These are phyloP conservation scores for Gobio gobio DNA, from an alignment of 2,113 vertebrate genomes.

Conservation along the genomic window DNA sequence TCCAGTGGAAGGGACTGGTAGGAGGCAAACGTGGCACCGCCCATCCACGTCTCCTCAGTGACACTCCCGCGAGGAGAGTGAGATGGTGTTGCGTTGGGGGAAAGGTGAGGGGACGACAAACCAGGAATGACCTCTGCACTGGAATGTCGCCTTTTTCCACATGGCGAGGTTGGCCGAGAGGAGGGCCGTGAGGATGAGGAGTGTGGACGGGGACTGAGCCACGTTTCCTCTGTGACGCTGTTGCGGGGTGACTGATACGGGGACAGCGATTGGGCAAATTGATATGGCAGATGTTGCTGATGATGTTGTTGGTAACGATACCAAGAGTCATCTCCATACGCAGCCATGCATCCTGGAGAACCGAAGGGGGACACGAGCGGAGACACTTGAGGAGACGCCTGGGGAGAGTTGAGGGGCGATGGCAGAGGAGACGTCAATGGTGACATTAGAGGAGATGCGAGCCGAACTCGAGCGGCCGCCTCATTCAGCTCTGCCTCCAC, in stretches of 20 bases:
- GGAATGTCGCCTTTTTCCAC: conserved; percentile 91
- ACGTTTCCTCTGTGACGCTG: conserved; percentile 93
- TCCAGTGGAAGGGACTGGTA: conserved; percentile 83
- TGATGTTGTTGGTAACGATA: conserved; percentile 74
- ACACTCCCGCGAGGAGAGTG: conserved; percentile 90
- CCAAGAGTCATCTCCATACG: conserved; percentile 91
- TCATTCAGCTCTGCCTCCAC: conserved; percentile 89
- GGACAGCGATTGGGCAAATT: conserved; percentile 82
- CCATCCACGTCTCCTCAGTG: conserved; percentile 89
- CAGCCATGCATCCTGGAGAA: conserved; percentile 74
- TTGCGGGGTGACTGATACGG: conserved; percentile 89
- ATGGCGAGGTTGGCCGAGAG: conserved; percentile 91
- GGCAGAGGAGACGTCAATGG: conserved; percentile 72
- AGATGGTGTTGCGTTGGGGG: conserved; percentile 86
- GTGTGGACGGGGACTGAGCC: conserved; percentile 83
- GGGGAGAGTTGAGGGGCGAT: conserved; percentile 56
- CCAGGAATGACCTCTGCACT: conserved; percentile 85
- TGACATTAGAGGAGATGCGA: conserved; percentile 86
- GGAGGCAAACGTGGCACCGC: conserved; percentile 70
- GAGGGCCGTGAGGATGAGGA: conserved; percentile 82
- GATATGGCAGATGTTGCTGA: conserved; percentile 67
- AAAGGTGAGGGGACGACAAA: conserved; percentile 88
- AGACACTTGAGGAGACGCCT: conserved; percentile 57
- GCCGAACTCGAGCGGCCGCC: conserved; percentile 82
- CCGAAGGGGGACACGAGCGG: conserved; percentile 55